Percentiles rank a stretch among this genome's conserved stretches.
Conservation (phyloP, 2,888 invertebrate genomes). For the Acanthopleura granulata region DNA sequence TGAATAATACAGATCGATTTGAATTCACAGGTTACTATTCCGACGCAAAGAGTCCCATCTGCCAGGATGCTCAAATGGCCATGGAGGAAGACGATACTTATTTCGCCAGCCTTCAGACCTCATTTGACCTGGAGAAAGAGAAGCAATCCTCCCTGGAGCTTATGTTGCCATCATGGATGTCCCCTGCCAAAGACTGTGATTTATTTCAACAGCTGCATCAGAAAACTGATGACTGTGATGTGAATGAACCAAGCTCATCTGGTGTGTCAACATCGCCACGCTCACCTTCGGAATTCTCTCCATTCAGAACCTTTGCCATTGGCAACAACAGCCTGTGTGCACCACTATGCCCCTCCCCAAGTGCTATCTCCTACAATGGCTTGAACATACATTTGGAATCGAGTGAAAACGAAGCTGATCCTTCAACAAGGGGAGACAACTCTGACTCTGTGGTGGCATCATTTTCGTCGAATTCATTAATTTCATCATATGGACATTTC, state of each 20-base stretch:
- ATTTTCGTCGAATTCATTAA: background rate
- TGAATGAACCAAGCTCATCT: slow-evolving; percentile 22
- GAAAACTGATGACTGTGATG: background rate
- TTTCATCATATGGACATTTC: background rate
- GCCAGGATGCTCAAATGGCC: background rate
- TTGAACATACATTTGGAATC: background rate
- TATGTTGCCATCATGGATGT: slow-evolving; percentile 11
- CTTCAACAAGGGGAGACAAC: background rate
- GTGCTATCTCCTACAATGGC: background rate
- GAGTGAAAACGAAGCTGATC: background rate
- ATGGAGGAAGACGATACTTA: slow-evolving; percentile 17
- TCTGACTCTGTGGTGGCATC: background rate
- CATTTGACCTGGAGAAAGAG: background rate
- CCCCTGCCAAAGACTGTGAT: background rate
- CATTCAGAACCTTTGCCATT: background rate
- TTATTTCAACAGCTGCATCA: slow-evolving; percentile 12
- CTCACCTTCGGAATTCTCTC: background rate
- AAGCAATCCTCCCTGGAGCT: background rate
- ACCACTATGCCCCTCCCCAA: slow-evolving; percentile 1
- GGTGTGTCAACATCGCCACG: slow-evolving; percentile 31
- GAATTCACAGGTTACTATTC: background rate
- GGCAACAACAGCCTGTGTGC: background rate
- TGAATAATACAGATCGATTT: too few relatives aligned
- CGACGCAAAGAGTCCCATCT: background rate
- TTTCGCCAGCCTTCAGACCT: slow-evolving; percentile 8